Conservation (phyloP, 2,888 invertebrate genomes). For the Gnatocerus cornutus region DNA sequence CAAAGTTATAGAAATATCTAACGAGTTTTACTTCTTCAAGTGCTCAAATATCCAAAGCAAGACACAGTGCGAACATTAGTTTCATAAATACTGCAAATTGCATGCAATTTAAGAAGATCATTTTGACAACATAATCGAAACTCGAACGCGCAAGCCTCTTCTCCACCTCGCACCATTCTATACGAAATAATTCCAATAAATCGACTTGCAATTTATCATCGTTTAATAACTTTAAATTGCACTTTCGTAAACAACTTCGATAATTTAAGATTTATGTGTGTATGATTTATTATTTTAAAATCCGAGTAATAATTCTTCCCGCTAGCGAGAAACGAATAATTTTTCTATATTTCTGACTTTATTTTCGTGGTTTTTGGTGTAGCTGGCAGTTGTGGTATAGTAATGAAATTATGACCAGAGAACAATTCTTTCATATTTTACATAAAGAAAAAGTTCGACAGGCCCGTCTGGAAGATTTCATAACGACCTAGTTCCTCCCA, state of each 20-base stretch:
- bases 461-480: conserved; percentile 21
- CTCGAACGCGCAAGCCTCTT: neutral
- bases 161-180: neutral
- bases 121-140: no score
- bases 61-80: no score
- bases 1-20: no score
- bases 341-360: neutral
- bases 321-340: conserved; percentile 2
- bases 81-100: no score
- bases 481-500: neutral
- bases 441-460: conserved; percentile 12
- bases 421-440: neutral
- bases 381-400: neutral
- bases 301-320: neutral
- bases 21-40: no score
- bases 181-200: conserved; percentile 22
- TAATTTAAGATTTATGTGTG: conserved; percentile 22
- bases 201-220: conserved; percentile 29
- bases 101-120: no score
- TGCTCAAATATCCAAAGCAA: no score
- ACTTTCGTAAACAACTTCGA: conserved; percentile 30
- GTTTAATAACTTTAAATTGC: conserved; percentile 27
- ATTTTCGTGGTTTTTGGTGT: neutral
- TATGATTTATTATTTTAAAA: conserved; percentile 27
- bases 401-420: neutral